Percentiles rank a stretch among this genome's conserved stretches.
Conservation (phyloP, 2,888 invertebrate species). For the Zaprionus lineosus region DNA sequence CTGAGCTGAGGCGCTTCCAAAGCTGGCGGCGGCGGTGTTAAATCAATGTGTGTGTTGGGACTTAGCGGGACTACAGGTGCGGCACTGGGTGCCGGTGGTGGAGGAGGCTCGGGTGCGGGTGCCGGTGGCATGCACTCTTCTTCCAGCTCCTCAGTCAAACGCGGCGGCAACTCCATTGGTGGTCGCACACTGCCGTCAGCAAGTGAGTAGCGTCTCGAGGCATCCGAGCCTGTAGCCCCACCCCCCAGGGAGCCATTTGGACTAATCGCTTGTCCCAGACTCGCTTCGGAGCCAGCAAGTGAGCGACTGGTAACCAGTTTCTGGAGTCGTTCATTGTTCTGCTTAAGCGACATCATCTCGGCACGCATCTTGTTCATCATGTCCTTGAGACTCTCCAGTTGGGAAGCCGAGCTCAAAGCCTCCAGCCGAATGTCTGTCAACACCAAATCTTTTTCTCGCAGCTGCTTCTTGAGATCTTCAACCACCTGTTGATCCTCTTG, state of each 20-base stretch:
- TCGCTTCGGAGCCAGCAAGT: slow-evolving; percentile 86
- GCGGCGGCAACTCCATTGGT: slow-evolving; percentile 82
- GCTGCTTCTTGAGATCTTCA: slow-evolving; percentile 94
- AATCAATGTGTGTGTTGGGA: slow-evolving; percentile 81
- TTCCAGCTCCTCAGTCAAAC: slow-evolving; percentile 81
- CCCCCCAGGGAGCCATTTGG: slow-evolving; percentile 83
- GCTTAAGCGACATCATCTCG: slow-evolving; percentile 98
- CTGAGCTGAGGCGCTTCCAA: slow-evolving; percentile 75
- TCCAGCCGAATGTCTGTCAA: slow-evolving; percentile 98
- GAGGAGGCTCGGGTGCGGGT: slow-evolving; percentile 82
- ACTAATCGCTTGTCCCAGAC: slow-evolving; percentile 84
- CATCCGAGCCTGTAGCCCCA: slow-evolving; percentile 68
- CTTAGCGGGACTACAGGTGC: slow-evolving; percentile 66
- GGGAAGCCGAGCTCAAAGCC: slow-evolving; percentile 97
- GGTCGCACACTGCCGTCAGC: slow-evolving; percentile 84
- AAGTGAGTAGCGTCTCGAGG: slow-evolving; percentile 85
- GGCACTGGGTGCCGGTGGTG: slow-evolving; percentile 75
- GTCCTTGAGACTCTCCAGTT: slow-evolving; percentile 97
- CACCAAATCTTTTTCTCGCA: slow-evolving; percentile 97
- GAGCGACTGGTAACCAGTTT: slow-evolving; percentile 90
- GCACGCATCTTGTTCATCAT: slow-evolving; percentile 97
- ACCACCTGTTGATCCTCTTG: slow-evolving; percentile 84
- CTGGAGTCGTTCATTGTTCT: slow-evolving; percentile 97
- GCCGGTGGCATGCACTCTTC: slow-evolving; percentile 82
- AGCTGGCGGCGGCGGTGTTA: slow-evolving; percentile 83